Conservation (phyloP, 2,888 invertebrate genomes). For the Encarsia formosa region DNA sequence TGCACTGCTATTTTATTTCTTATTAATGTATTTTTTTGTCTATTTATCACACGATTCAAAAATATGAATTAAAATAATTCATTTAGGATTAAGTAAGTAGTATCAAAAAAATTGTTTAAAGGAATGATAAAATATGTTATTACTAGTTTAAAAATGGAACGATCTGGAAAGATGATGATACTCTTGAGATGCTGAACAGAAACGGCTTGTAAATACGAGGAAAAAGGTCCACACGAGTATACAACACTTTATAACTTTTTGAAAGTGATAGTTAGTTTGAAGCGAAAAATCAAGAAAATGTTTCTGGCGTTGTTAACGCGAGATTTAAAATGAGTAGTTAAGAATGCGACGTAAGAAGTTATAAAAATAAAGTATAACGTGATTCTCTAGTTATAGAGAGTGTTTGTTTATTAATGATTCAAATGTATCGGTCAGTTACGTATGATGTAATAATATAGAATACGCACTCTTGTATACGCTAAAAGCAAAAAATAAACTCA, state of each 20-base stretch:
- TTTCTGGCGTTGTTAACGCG: constrained; percentile 15
- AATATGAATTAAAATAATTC: too few relatives aligned
- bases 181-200: not conserved
- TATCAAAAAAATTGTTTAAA: too few relatives aligned
- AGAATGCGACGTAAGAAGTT: constrained; percentile 9
- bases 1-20: constrained; percentile 19
- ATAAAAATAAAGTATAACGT: constrained; percentile 12
- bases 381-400: constrained; percentile 10
- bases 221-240: constrained; percentile 16
- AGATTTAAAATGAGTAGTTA: constrained; percentile 17
- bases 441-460: not conserved
- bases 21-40: constrained; percentile 23
- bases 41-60: constrained; percentile 17
- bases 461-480: constrained; percentile 13
- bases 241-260: constrained; percentile 30
- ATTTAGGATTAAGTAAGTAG: too few relatives aligned
- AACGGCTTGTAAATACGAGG: constrained; percentile 30
- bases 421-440: constrained; percentile 10
- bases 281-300: constrained; percentile 8
- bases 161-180: too few relatives aligned
- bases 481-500: too few relatives aligned
- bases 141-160: too few relatives aligned
- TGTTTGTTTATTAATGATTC: constrained; percentile 6
- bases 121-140: too few relatives aligned
- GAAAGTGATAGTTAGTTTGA: constrained; percentile 22